Base-by-base conservation (phyloP, 2,888 invertebrate genomes). In the Hydropsyche betteni region DNA sequence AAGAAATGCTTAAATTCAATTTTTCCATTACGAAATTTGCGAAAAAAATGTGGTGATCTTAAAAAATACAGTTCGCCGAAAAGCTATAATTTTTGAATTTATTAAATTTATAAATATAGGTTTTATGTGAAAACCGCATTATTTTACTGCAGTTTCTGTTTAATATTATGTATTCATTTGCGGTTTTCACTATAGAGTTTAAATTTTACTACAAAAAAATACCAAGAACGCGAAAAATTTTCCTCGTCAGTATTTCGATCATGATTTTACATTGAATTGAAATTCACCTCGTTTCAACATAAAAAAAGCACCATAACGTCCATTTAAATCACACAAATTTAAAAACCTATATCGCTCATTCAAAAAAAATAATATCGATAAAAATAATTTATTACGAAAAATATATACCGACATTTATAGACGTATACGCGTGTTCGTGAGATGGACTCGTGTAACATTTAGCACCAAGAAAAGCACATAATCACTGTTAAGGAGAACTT, bases 401-500 rank as follows among this genome's bases (percentile, higher is more conserved):
- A 52, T n/a, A 52, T 52, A 12, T n/a, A 52, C 24, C 2, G 24
- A 24, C 24, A 24, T 24, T 24, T 4, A 44, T 44, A 44, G 44
- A 44, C 7, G 44, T 44, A 44, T 44, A 44, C 10, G 6, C 44
- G 44, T 44, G 44, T 44, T 44, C 44, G 44, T 58, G 24, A 64
- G 64, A 8, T 58, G 58, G 64, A 64, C 10, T 10, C 34, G 64
- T 64, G 36, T 36, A 36, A 36, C 36, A 34, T 64, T 64, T 64
- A 64, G 64, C 36, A 33, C 34, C n/a, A 34, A 64, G 36, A 64
- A 64, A 36, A 64, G 64, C 34, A 64, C 36, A 64, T 64, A 64
- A 64, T 64, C 64, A 64, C 64, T 64, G 64, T 64, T 64, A 64
- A 64, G 36, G 64, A 64, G 36, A 64, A 64, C 64, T 64, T 64